A percentile compares a stretch with the other conserved stretches of the same genome.
phyloP scores from a whole-genome alignment of 1,140 invertebrate species.

The Lepidostoma basale region DNA sequence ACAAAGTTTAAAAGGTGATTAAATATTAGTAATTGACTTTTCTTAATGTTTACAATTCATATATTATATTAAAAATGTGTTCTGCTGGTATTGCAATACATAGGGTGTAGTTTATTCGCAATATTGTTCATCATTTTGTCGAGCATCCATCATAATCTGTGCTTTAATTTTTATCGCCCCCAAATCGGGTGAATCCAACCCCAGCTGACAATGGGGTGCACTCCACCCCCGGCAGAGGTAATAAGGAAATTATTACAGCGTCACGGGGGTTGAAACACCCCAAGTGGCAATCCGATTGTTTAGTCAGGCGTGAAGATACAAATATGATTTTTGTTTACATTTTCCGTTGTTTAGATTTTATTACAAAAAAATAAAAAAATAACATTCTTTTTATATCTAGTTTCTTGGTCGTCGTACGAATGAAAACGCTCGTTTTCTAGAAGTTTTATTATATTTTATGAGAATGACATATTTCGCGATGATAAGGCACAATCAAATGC shows the following conservation, averaged over 20 bases:
- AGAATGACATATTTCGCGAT: neutral
- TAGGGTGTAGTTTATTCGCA: too few species aligned
- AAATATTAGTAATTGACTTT: neutral
- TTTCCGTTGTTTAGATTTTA: too few species aligned
- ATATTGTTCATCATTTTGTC: conserved; percentile 16
- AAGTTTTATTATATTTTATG: neutral
- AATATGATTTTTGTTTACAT: conserved; percentile 7
- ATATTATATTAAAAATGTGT: too few species aligned
- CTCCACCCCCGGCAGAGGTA: neutral
- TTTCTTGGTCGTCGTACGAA: neutral
- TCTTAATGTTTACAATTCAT: neutral
- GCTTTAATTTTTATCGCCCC: conserved; percentile 23
- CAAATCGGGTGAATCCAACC: neutral
- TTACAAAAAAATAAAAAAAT: too few species aligned
- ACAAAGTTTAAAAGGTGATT: neutral
- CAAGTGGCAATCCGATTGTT: conserved; percentile 14
- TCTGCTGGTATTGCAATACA: too few species aligned
- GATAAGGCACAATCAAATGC: too few species aligned
- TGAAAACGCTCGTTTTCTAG: neutral
- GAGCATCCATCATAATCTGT: conserved; percentile 19
- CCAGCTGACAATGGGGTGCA: neutral
- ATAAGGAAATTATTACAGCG: conserved; percentile 25
- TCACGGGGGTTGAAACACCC: conserved; percentile 1
- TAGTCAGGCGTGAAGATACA: neutral
- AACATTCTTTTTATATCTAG: too few species aligned